Base-by-base conservation (phyloP, 2,888 invertebrate species). In the Branchipolynoe longqiensis region DNA sequence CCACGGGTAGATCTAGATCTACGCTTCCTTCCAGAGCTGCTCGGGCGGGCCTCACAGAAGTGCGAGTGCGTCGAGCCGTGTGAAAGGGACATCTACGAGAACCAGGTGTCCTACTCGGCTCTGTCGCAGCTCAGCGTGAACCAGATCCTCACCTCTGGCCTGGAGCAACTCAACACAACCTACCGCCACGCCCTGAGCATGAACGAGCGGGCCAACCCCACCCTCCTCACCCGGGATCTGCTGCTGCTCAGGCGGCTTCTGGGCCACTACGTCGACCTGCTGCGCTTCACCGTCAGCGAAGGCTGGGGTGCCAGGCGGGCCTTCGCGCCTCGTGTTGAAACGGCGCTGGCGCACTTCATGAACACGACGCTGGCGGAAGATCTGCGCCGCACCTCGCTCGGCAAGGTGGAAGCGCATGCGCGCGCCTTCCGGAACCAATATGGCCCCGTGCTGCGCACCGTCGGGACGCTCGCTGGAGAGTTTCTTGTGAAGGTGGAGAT, bases 41-140 rank as follows among this genome's bases (percentile, higher is more conserved):
- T n/a, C n/a, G n/a, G n/a, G n/a, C n/a, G n/a, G n/a, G n/a, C n/a
- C n/a, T n/a, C n/a, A n/a, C n/a, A n/a, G n/a, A 40, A 48, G 18
- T 81, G 81, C 28, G 48, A 28, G 18, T 81, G 81, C 41, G 36
- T 36, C 2, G 81, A 81, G 28, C 81, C 81, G n/a, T 81, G 81
- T 25, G 33, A 31, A 8, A 1, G 81, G 31, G 58, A 81, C 31
- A 48, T 54, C 36, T 81, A 41, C 28, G 56, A 81, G 22, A 28
- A 41, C 54, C 58, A 56, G n/a, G 25, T 81, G 58, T 81, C 81
- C 22, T 81, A 81, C 25, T 28, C 81, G 6, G 48, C 40, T 4
- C 81, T 81, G 0, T 81, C 81, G 2, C 12, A 14, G 6, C 81
- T 41, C 22, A 81, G 81, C 25, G 58, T 81, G 3, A 58, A 81